Conservation (phyloP, 2,888 invertebrate genomes). For the Sisyra nigra region DNA sequence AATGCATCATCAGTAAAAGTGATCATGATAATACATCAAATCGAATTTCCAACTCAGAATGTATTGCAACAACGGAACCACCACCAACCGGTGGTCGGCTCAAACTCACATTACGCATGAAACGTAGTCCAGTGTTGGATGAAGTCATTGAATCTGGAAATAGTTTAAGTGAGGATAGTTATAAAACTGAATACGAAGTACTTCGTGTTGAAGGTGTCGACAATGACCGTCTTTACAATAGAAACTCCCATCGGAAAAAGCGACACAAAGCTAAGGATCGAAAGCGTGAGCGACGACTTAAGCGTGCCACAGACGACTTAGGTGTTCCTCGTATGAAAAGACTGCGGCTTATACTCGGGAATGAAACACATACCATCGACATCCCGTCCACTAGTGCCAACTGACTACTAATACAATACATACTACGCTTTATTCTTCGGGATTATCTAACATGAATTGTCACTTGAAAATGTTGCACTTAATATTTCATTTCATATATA, state of each 20-base stretch:
- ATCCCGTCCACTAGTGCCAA: constrained; percentile 58
- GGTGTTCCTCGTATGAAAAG: constrained; percentile 62
- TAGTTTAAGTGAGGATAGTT: constrained; percentile 44
- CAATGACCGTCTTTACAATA: constrained; percentile 38
- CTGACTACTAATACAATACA: constrained; percentile 16
- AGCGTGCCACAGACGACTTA: constrained; percentile 24
- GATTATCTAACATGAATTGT: constrained; percentile 1
- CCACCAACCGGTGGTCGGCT: constrained; percentile 34
- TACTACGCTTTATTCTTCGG: constrained; percentile 9
- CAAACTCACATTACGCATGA: constrained; percentile 71
- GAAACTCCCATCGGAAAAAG: constrained; percentile 39
- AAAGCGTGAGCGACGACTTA: constrained; percentile 21
- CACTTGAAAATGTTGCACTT: not conserved
- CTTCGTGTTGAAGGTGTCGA: constrained; percentile 67
- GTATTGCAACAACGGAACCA: constrained; percentile 21
- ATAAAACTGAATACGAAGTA: constrained; percentile 70
- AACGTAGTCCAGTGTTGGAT: constrained; percentile 71
- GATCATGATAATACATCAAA: not conserved
- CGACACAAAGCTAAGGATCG: constrained; percentile 40
- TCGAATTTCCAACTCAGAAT: not conserved
- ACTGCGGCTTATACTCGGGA: constrained; percentile 72
- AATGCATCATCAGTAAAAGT: constrained; percentile 4
- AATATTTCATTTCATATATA: too few relatives aligned
- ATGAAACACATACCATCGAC: constrained; percentile 78
- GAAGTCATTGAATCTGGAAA: constrained; percentile 71